Evolutionary conservation across 2,113 vertebrate genomes (phyloP).

Genomic region (Lampris incognitus): DNA sequence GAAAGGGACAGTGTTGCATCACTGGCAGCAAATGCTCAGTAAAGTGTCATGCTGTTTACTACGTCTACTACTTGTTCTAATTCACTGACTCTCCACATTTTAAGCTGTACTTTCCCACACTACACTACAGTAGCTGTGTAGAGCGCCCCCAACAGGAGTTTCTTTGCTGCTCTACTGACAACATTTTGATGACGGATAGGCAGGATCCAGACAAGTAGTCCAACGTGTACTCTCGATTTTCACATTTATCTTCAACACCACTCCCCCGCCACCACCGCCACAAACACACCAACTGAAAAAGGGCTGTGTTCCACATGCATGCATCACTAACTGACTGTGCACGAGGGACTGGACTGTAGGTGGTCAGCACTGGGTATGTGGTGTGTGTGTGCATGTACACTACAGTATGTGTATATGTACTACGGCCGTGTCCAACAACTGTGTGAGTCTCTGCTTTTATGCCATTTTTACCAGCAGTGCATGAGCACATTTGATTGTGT

Average conservation of each 20-base stretch:
- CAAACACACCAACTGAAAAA: not conserved
- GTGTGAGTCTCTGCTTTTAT: not conserved
- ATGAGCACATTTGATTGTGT: no score
- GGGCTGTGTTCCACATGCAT: slow-evolving; percentile 48
- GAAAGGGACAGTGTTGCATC: not conserved
- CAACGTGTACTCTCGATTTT: no score
- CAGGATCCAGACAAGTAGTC: no score
- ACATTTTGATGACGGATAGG: no score
- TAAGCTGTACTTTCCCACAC: slow-evolving; percentile 28
- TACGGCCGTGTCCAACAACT: not conserved
- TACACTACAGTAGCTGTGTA: slow-evolving; percentile 9
- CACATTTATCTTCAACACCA: not conserved
- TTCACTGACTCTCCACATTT: slow-evolving; percentile 44
- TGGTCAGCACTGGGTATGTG: slow-evolving; percentile 12
- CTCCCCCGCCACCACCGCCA: not conserved
- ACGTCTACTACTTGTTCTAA: not conserved
- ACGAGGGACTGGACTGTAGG: slow-evolving; percentile 53
- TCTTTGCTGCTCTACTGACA: not conserved
- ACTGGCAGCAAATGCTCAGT: not conserved
- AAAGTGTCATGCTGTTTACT: no score
- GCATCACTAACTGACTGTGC: slow-evolving; percentile 53
- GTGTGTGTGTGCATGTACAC: slow-evolving; percentile 12
- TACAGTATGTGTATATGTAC: not conserved
- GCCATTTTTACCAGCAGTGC: no score
- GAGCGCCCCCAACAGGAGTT: not conserved